Evolutionary conservation across 2,888 invertebrate genomes (phyloP), one percentile per base, ranked within the genome.

Genomic region (Mesoligia furuncula): DNA sequence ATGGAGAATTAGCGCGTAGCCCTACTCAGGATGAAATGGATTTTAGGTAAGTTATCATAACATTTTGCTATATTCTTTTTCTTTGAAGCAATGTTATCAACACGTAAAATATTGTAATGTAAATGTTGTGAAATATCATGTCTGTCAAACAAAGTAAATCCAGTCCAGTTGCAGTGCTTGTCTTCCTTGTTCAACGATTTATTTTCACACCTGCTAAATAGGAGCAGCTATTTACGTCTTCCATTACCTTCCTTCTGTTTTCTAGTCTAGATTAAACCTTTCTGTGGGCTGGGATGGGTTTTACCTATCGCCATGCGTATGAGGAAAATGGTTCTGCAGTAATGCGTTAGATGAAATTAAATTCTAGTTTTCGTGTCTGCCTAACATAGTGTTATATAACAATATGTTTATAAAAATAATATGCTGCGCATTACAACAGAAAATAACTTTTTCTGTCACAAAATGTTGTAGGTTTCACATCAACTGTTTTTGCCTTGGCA

Each of bases 1-100:
- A 98, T 95, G 98, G 98, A 87, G 98, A 98, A 97, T 97, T 98
- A 93, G 97, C 97, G 89, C 98, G 98, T 91, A 98, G 98, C 93
- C 98, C 98, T 88, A 94, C 97, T 87, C 94, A 97, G 92, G 97
- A 97, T 92, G 97, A 97, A 94, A 97, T 96, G 95, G 96, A 96
- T 95, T 96, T 97, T 88, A 96, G 96, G 95, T 96, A 93, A 81
- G 88, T 85, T 31, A 45, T 45, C 27, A 42, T 54, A 2, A 31
- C 15, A 64, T 31, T 36, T 54, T 67, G 11, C 1, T 42, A 51
- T 27, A 31, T 31, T 67, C 24, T 42, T 69, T 17, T 48, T 27
- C 27, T 24, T 24, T 27, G 11, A 17, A 61, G 67, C 27, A 45
- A 45, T 42, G 20, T 57, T 57, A 5, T 11, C 54, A 51, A 65